These are phyloP conservation scores for Chascanopsetta lugubris DNA, from an alignment of 2,113 vertebrate species.

Conservation along the genomic window DNA sequence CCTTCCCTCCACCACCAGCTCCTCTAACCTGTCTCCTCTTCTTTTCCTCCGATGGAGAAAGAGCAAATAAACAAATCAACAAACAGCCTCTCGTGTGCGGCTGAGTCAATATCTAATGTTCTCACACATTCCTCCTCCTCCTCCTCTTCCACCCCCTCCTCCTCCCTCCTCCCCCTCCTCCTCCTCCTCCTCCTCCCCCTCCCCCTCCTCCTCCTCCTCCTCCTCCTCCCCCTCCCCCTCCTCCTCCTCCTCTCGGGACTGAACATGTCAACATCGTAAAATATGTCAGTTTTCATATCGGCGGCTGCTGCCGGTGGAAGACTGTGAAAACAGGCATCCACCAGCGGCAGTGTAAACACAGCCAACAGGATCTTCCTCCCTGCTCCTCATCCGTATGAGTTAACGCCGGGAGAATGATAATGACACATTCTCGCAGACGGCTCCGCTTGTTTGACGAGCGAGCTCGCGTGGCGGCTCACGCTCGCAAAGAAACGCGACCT, in stretches of 20 bases:
- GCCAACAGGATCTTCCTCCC: constrained; percentile 21
- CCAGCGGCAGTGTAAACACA: constrained; percentile 33
- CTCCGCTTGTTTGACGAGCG: constrained; percentile 10
- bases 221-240: neutral
- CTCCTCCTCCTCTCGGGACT: constrained; percentile 6
- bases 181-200: constrained; percentile 1
- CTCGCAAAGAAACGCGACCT: constrained; percentile 50
- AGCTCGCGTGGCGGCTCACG: constrained; percentile 48
- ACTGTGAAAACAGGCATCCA: constrained; percentile 34
- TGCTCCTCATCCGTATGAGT: constrained; percentile 23
- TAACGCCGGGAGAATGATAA: constrained; percentile 52
- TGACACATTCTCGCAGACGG: constrained; percentile 31
- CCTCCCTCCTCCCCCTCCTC: neutral
- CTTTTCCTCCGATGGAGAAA: constrained; percentile 72
- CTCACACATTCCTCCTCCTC: constrained; percentile 5
- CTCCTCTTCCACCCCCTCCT: no score
- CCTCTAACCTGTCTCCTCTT: constrained; percentile 60
- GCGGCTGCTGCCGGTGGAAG: neutral
- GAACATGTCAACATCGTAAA: constrained; percentile 1
- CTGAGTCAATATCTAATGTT: constrained; percentile 59
- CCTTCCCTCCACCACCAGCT: constrained; percentile 9
- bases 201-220: constrained; percentile 5
- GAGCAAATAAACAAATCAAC: constrained; percentile 80
- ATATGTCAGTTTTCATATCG: constrained; percentile 22
- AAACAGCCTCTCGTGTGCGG: constrained; percentile 45